Evolutionary conservation across 2,113 vertebrate species (phyloP).

Genomic region (Rhabdornis inornatus): DNA sequence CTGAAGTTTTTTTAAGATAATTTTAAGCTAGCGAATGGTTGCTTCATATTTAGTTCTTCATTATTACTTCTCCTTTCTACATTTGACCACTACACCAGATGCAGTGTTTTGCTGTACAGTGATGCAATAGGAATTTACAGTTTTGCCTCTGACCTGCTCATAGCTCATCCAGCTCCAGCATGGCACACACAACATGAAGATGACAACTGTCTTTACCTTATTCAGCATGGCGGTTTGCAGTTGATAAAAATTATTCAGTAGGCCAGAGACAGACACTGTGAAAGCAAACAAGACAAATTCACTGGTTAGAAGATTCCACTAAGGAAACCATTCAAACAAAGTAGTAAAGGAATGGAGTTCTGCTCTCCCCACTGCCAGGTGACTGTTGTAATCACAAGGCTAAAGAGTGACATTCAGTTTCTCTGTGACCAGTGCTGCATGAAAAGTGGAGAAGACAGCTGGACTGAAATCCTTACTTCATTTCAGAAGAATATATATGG

Average conservation of each 20-base stretch:
- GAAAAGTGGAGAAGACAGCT: not conserved
- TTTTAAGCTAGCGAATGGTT: not conserved
- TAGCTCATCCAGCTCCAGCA: rapidly evolving
- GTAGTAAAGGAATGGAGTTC: not conserved
- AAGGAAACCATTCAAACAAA: not conserved
- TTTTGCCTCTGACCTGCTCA: not conserved
- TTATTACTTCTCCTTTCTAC: not conserved
- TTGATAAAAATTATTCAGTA: not conserved
- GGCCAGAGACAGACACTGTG: not conserved
- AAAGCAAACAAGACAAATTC: not conserved
- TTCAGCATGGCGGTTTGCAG: rapidly evolving
- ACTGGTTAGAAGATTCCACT: not conserved
- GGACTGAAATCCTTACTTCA: not conserved
- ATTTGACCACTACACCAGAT: not conserved
- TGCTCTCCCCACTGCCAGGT: not conserved
- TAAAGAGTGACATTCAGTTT: not conserved
- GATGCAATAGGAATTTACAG: not conserved
- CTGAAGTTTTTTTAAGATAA: not conserved
- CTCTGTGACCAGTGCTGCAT: not conserved
- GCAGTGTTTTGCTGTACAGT: not conserved
- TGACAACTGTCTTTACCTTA: not conserved
- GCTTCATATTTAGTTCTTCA: not conserved
- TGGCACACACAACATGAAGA: not conserved
- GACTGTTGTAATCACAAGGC: not conserved
- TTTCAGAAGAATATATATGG: not conserved